A percentile compares a stretch with the other conserved stretches of the same genome.
Evolutionary conservation across 2,113 vertebrate species (phyloP).

Genomic region (Pholis gunnellus): DNA sequence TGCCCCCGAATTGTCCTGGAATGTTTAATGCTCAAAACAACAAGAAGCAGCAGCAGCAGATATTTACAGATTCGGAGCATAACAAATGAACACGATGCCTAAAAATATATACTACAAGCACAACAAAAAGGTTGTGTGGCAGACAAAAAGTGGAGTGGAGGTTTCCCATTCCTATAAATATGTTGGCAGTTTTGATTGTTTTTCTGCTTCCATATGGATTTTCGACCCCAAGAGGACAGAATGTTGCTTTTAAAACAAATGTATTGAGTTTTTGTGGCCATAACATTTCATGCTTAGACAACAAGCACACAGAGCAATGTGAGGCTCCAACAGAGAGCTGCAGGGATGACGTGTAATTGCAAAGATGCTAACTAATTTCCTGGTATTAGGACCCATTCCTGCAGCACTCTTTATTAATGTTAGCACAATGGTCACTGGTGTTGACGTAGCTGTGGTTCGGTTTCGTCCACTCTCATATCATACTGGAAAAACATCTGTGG

Average conservation of each 20-base stretch:
- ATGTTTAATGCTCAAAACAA: conserved; percentile 20
- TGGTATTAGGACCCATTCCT: not conserved
- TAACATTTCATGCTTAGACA: not conserved
- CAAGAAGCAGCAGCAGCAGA: not conserved
- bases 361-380: not conserved
- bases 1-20: conserved; percentile 7
- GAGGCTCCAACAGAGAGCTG: not conserved
- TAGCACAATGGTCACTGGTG: not conserved
- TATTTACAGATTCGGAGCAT: conserved; percentile 27
- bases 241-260: conserved; percentile 24
- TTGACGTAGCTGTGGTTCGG: conserved; percentile 16
- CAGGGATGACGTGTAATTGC: too few relatives aligned
- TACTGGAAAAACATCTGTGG: conserved; percentile 28
- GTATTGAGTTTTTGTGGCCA: conserved; percentile 7
- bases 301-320: not conserved
- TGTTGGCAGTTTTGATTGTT: conserved; percentile 14
- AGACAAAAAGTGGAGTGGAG: not conserved
- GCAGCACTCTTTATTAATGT: not conserved
- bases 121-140: conserved; percentile 17
- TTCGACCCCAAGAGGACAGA: conserved; percentile 21
- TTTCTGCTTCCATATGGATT: conserved; percentile 14
- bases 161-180: conserved; percentile 7
- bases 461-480: not conserved
- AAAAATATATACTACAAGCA: conserved; percentile 12
- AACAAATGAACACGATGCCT: not conserved